Conservation (phyloP, 1,140 invertebrate genomes). For the Heliconius nattereri region DNA sequence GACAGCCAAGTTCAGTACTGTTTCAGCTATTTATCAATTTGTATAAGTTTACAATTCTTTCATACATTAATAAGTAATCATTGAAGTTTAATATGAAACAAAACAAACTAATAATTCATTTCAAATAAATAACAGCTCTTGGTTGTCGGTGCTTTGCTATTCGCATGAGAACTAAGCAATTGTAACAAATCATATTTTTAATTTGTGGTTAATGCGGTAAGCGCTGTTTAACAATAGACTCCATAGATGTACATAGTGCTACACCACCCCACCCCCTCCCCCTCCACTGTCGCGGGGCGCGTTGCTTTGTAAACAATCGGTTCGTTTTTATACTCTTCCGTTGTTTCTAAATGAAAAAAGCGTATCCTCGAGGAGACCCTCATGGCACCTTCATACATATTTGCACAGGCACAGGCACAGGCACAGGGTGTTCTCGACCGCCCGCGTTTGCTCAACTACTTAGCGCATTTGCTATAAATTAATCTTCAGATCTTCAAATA, state of each 20-base stretch:
- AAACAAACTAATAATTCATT: too few relatives aligned
- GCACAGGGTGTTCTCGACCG: slow-evolving; percentile 37
- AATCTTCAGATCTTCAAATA: slow-evolving; percentile 48
- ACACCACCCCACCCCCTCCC: background rate
- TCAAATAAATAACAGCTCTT: too few relatives aligned
- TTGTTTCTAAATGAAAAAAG: slow-evolving; percentile 9
- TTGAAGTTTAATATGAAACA: too few relatives aligned
- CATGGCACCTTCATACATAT: slow-evolving; percentile 19
- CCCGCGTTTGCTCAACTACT: slow-evolving; percentile 50
- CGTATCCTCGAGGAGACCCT: background rate
- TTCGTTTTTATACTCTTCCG: slow-evolving; percentile 22
- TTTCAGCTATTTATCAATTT: too few relatives aligned
- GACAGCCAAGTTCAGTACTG: too few relatives aligned
- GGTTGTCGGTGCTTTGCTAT: too few relatives aligned
- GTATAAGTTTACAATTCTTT: too few relatives aligned
- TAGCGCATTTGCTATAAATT: slow-evolving; percentile 56
- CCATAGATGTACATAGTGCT: background rate
- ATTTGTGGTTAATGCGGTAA: slow-evolving; percentile 1
- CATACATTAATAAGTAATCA: too few relatives aligned
- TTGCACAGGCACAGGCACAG: slow-evolving; percentile 42
- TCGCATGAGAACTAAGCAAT: background rate
- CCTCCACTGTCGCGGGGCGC: background rate
- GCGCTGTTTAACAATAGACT: background rate
- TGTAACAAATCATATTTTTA: background rate
- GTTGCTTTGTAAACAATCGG: background rate